Evolutionary conservation across 2,888 invertebrate genomes (phyloP).

Genomic region (Hyposoter dolosus): DNA sequence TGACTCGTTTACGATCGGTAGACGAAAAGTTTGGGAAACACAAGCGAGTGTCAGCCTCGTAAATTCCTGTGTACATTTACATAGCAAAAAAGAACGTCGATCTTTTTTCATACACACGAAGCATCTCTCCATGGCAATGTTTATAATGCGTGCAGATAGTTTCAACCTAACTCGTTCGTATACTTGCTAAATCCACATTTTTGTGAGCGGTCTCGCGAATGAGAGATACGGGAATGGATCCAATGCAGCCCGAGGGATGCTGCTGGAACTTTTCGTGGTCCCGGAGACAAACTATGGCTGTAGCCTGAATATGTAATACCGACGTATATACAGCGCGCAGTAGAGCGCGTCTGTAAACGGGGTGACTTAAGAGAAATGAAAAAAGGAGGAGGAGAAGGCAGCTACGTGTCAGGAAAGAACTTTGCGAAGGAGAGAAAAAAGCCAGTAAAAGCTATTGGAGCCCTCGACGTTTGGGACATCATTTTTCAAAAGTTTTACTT

Average conservation of each 20-base stretch:
- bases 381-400: slow-evolving; percentile 22
- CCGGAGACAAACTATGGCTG: neutral
- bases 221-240: slow-evolving; percentile 38
- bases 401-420: slow-evolving; percentile 30
- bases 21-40: neutral
- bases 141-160: neutral
- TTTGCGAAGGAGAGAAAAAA: slow-evolving; percentile 58
- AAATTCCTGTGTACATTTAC: neutral
- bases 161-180: slow-evolving; percentile 20
- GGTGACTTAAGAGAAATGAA: slow-evolving; percentile 65
- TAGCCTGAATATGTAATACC: slow-evolving; percentile 13
- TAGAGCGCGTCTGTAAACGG: slow-evolving; percentile 49
- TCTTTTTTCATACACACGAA: slow-evolving; percentile 9
- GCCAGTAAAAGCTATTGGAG: slow-evolving; percentile 66
- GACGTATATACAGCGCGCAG: slow-evolving; percentile 57
- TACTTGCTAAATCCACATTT: slow-evolving; percentile 5
- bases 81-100: neutral
- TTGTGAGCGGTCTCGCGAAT: neutral
- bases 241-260: slow-evolving; percentile 48
- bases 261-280: slow-evolving; percentile 22
- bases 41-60: neutral
- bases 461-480: slow-evolving; percentile 74
- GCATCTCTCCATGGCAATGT: slow-evolving; percentile 9
- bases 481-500: slow-evolving; percentile 81
- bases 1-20: neutral